Percentiles rank a stretch among this genome's conserved stretches.
phyloP scores from a whole-genome alignment of 2,113 vertebrate genomes.

The Mastomys coucha region DNA sequence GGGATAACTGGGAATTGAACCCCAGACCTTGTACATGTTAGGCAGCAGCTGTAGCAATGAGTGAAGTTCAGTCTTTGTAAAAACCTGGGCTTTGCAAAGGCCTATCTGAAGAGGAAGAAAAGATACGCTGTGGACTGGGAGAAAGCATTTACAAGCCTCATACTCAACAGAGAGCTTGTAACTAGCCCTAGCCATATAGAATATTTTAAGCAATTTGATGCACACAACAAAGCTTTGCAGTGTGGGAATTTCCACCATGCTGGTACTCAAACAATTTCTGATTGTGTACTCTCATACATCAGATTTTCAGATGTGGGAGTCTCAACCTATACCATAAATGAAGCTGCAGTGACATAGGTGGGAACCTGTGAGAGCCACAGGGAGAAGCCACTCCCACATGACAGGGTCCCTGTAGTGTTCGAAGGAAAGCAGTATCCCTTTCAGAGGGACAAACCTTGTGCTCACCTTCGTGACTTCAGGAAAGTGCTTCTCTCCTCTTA shows the following conservation, averaged over 20 bases:
- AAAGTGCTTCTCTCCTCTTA: slow-evolving; percentile 82
- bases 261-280: background rate
- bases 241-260: background rate
- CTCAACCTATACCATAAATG: background rate
- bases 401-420: background rate
- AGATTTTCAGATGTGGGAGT: background rate
- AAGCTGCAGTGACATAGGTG: background rate
- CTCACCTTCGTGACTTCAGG: slow-evolving; percentile 89
- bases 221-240: background rate
- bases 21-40: background rate
- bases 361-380: background rate
- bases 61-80: too few relatives aligned
- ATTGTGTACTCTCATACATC: background rate
- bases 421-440: background rate
- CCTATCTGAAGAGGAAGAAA: too few relatives aligned
- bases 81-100: too few relatives aligned
- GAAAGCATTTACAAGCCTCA: too few relatives aligned
- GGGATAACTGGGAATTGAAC: background rate
- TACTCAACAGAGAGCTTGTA: too few relatives aligned
- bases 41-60: background rate
- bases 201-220: background rate
- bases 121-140: too few relatives aligned
- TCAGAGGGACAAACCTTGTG: background rate
- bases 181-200: background rate
- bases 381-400: background rate